Evolutionary conservation across 2,113 vertebrate species (phyloP), one percentile per base, ranked within the genome.

Genomic region (Caretta caretta): DNA sequence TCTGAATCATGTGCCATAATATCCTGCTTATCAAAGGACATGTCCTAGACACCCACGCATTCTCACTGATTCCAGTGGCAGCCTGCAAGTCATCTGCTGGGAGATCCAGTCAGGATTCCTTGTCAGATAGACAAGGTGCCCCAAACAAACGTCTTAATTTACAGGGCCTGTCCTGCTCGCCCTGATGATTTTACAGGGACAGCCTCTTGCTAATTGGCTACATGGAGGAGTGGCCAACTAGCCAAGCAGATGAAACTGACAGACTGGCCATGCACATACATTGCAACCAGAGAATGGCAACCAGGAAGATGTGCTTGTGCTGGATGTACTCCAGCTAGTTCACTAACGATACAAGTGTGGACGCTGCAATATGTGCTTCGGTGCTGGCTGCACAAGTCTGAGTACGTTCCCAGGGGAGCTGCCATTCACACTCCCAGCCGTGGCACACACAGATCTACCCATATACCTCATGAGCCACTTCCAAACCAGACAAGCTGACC

Each of bases 231-330:
- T 50, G 92, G 50, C 62, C 88, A 89, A 87, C 80, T 92, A 10
- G 72, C n/a, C 69, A 56, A 56, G 54, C 91, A 93, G 89, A 62
- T 84, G 87, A 92, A 86, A 76, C 65, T 93, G 62, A 84, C 38
- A 78, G 38, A 57, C 53, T 90, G 65, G 29, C 35, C n/a, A 72
- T 20, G 65, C n/a, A 38, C 16, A 38, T 17, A 38, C 16, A 17
- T 8, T 17, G 6, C 16, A 31, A n/a, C 56, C 22, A 57, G 8
- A 1, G 56, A 57, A 57, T 57, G 56, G 56, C 56, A 24, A 57
- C 24, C 25, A 57, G 9, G 56, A 11, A 25, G 24, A 25, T 57
- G 56, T 57, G 8, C 56, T 3, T 57, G 56, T 57, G 56, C 56
- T 59, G 29, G 57, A 11, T 29, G 10, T 59, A 29, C 27, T 29